Evolutionary conservation across 2,888 invertebrate species (phyloP).

Genomic region (Cosmopolites sordidus): DNA sequence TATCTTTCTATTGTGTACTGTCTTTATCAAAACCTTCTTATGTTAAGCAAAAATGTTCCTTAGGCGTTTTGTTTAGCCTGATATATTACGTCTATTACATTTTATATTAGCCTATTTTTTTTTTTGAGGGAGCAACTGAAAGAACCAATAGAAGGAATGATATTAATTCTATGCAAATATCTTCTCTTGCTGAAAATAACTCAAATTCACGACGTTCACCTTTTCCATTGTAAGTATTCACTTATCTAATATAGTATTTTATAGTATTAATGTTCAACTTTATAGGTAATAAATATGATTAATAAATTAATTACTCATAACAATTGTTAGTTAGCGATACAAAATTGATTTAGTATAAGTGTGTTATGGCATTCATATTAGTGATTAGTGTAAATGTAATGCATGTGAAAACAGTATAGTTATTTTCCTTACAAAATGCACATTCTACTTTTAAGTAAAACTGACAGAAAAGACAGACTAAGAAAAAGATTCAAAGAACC

Average conservation of each 20-base stretch:
- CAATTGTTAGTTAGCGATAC: too few relatives aligned
- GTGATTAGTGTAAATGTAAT: too few relatives aligned
- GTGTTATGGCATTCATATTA: too few relatives aligned
- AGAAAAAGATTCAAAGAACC: conserved; percentile 45
- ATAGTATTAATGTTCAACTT: neutral
- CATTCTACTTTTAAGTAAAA: conserved; percentile 27
- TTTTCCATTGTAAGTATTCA: conserved; percentile 37
- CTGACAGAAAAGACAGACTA: conserved; percentile 43
- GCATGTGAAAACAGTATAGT: too few relatives aligned
- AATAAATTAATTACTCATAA: too few relatives aligned
- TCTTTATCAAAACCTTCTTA: conserved; percentile 13
- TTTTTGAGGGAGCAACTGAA: conserved; percentile 41
- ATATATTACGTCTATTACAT: too few relatives aligned
- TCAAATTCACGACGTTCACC: conserved; percentile 36
- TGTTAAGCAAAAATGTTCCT: too few relatives aligned
- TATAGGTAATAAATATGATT: too few relatives aligned
- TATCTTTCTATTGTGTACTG: conserved; percentile 14
- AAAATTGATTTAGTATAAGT: too few relatives aligned
- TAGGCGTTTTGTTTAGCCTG: too few relatives aligned
- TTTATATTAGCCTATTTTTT: too few relatives aligned
- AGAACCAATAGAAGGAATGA: conserved; percentile 43
- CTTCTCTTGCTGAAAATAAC: conserved; percentile 34
- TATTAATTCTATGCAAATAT: conserved; percentile 38
- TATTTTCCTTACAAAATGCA: too few relatives aligned
- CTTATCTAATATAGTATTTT: neutral